phyloP scores from a whole-genome alignment of 1,140 invertebrate genomes.

The Trypoxylus dichotomus region DNA sequence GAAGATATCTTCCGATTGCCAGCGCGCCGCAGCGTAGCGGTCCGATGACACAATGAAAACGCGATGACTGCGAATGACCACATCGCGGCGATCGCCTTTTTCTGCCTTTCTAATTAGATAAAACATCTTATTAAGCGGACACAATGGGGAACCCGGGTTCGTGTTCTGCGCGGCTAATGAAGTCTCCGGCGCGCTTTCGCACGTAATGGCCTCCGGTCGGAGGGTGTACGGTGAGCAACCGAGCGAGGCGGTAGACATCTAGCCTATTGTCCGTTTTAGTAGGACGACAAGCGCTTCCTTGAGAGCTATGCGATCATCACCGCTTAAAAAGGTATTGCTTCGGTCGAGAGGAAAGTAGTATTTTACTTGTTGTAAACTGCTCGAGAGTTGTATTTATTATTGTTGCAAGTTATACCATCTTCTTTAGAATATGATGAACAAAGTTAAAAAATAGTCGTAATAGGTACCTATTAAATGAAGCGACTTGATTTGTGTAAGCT shows the following conservation, averaged over 20 bases:
- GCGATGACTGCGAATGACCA: constrained; percentile 18
- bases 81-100: constrained; percentile 22
- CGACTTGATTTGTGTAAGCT: too few relatives aligned
- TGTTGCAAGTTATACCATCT: too few relatives aligned
- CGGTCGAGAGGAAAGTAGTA: neutral
- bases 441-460: too few relatives aligned
- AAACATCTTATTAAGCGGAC: constrained; percentile 25
- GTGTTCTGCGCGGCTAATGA: constrained; percentile 16
- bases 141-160: constrained; percentile 14
- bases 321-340: neutral
- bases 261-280: constrained; percentile 15
- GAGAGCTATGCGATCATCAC: neutral
- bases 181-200: constrained; percentile 18
- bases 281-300: constrained; percentile 15
- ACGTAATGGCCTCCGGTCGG: constrained; percentile 17
- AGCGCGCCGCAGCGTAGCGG: neutral
- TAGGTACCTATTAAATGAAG: too few relatives aligned
- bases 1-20: neutral
- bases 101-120: constrained; percentile 24
- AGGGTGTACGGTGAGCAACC: neutral
- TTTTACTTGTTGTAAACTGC: neutral
- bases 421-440: too few relatives aligned
- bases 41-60: neutral
- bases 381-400: neutral
- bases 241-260: constrained; percentile 7